Evolutionary conservation across 2,888 invertebrate genomes (phyloP).

Genomic region (Hyposoter didymator): DNA sequence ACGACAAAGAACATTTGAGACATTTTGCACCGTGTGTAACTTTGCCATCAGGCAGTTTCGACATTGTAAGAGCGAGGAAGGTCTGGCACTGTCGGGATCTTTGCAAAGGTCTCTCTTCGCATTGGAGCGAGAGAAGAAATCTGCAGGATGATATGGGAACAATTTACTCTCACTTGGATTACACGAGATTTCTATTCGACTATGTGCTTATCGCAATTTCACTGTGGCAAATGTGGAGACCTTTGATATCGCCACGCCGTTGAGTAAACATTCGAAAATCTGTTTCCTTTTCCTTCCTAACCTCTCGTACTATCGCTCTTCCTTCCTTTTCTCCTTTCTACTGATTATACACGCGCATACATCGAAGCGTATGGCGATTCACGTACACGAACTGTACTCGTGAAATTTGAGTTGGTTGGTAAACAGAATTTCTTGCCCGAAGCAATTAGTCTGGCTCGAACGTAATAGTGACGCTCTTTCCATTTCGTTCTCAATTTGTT

Average conservation of each 20-base stretch:
- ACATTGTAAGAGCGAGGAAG: neutral
- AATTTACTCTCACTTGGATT: constrained; percentile 43
- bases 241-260: constrained; percentile 52
- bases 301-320: constrained; percentile 47
- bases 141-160: constrained; percentile 10
- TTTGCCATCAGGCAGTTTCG: constrained; percentile 15
- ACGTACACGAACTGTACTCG: neutral
- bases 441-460: constrained; percentile 49
- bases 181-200: constrained; percentile 52
- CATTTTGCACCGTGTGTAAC: constrained; percentile 27
- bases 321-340: constrained; percentile 4
- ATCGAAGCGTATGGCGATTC: neutral
- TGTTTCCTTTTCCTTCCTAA: constrained; percentile 42
- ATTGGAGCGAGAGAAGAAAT: constrained; percentile 34
- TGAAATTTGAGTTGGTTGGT: neutral
- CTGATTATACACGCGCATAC: neutral
- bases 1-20: neutral
- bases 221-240: constrained; percentile 45
- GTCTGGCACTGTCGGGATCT: constrained; percentile 29
- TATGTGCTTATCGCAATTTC: constrained; percentile 53
- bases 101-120: constrained; percentile 30
- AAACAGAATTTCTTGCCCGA: constrained; percentile 23
- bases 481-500: constrained; percentile 13
- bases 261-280: constrained; percentile 62
- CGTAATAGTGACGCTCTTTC: constrained; percentile 14